Percentiles rank a stretch among this genome's conserved stretches.
Conservation (phyloP, 2,888 invertebrate genomes). For the Chesias legatella region DNA sequence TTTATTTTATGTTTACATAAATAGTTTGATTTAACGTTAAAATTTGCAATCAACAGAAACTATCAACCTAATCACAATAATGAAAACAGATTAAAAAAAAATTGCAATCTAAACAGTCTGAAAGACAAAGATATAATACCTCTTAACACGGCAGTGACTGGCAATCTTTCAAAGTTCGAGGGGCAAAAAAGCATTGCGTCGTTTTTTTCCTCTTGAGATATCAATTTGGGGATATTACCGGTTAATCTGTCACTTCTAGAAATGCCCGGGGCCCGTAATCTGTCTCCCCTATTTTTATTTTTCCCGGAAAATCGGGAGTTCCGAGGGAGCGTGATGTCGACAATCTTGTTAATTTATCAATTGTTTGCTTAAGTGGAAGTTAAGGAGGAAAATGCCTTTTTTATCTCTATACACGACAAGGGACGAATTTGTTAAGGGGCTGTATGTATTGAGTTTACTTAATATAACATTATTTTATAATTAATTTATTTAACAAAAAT, state of each 20-base stretch:
- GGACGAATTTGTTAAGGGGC: conserved; percentile 10
- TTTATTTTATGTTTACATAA: too few species aligned
- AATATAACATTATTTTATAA: too few species aligned
- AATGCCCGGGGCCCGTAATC: conserved; percentile 62
- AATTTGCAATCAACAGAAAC: too few species aligned
- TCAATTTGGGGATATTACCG: conserved; percentile 77
- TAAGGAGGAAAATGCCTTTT: conserved; percentile 31
- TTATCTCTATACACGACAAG: conserved; percentile 9
- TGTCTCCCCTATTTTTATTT: conserved; percentile 61
- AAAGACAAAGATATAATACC: not conserved
- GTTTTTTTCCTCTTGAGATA: conserved; percentile 63
- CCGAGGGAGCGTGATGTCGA: conserved; percentile 48
- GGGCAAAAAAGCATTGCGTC: conserved; percentile 42
- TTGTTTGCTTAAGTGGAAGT: conserved; percentile 57
- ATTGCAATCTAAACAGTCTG: not conserved
- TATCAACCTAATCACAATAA: conserved; percentile 3
- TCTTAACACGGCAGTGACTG: conserved; percentile 51
- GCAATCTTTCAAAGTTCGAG: conserved; percentile 56
- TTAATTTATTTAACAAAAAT: too few species aligned
- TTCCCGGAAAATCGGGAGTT: conserved; percentile 41
- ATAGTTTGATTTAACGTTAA: too few species aligned
- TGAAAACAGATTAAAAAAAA: conserved; percentile 30
- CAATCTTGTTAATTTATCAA: conserved; percentile 72
- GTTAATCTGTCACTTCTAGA: conserved; percentile 77
- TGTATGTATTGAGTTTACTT: not conserved